These are phyloP conservation scores for Callyntrura sp. DNA, from an alignment of 2,888 invertebrate genomes.

Conservation along the genomic window DNA sequence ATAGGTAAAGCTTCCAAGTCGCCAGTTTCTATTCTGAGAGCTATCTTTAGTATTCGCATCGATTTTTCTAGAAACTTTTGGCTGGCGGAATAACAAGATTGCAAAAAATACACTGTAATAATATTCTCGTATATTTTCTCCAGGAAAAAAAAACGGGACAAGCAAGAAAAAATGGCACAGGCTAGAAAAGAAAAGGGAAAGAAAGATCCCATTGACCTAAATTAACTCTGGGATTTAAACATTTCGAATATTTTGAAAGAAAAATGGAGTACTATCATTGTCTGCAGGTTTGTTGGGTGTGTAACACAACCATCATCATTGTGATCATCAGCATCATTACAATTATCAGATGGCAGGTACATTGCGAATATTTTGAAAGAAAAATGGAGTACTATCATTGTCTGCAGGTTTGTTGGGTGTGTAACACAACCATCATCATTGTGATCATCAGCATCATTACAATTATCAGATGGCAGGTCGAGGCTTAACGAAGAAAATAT, in stretches of 20 bases:
- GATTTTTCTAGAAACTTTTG: not conserved
- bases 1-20: not conserved
- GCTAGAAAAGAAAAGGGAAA: constrained; percentile 12
- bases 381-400: constrained; percentile 53
- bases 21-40: not conserved
- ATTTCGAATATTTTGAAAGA: constrained; percentile 34
- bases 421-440: constrained; percentile 34
- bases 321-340: constrained; percentile 42
- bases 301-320: constrained; percentile 34
- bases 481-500: constrained; percentile 22
- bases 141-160: constrained; percentile 1
- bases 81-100: constrained; percentile 40
- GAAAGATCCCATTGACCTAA: constrained; percentile 69
- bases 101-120: constrained; percentile 12
- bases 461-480: constrained; percentile 9
- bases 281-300: constrained; percentile 39
- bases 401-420: constrained; percentile 39
- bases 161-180: not conserved
- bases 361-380: constrained; percentile 36
- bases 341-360: not conserved
- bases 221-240: constrained; percentile 65
- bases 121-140: constrained; percentile 25
- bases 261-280: constrained; percentile 53
- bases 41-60: not conserved
- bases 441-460: constrained; percentile 42